phyloP scores from a whole-genome alignment of 2,888 invertebrate genomes.

The Phorcus lineatus region DNA sequence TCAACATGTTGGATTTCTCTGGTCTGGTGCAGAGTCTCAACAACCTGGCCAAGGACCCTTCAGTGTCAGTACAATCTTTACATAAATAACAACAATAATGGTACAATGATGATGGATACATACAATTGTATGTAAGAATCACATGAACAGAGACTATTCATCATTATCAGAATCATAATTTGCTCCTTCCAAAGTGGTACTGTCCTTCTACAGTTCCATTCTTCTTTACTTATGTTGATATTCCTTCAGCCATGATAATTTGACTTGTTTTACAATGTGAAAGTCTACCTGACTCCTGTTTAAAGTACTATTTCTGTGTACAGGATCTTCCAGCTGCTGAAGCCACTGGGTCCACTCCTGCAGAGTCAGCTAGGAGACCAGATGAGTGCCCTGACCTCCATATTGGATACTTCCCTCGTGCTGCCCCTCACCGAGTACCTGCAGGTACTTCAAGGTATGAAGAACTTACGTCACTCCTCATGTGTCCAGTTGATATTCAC shows the following conservation, averaged over 20 bases:
- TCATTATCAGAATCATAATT: too few relatives aligned
- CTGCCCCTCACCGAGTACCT: slow-evolving; percentile 33
- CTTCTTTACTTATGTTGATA: too few relatives aligned
- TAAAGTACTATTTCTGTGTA: neutral
- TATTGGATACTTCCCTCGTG: slow-evolving; percentile 23
- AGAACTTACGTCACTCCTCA: neutral
- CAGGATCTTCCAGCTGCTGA: slow-evolving; percentile 42
- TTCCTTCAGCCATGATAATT: too few relatives aligned
- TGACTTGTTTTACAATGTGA: neutral
- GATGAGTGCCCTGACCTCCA: slow-evolving; percentile 15
- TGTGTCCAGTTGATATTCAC: too few relatives aligned
- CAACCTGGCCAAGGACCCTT: slow-evolving; percentile 36
- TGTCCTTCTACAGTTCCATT: too few relatives aligned
- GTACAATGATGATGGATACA: too few relatives aligned
- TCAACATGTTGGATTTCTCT: slow-evolving; percentile 34
- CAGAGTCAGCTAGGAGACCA: slow-evolving; percentile 30
- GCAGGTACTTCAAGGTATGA: slow-evolving; percentile 35
- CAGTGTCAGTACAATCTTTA: slow-evolving; percentile 38
- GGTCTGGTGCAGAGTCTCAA: slow-evolving; percentile 33
- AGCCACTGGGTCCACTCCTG: slow-evolving; percentile 32
- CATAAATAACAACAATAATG: neutral
- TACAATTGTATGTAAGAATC: too few relatives aligned
- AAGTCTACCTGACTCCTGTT: neutral
- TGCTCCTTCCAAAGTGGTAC: too few relatives aligned
- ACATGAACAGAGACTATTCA: too few relatives aligned